Evolutionary conservation across 2,888 invertebrate genomes (phyloP), one percentile per base, ranked within the genome.

Genomic region (Caenorhabditis sp.): DNA sequence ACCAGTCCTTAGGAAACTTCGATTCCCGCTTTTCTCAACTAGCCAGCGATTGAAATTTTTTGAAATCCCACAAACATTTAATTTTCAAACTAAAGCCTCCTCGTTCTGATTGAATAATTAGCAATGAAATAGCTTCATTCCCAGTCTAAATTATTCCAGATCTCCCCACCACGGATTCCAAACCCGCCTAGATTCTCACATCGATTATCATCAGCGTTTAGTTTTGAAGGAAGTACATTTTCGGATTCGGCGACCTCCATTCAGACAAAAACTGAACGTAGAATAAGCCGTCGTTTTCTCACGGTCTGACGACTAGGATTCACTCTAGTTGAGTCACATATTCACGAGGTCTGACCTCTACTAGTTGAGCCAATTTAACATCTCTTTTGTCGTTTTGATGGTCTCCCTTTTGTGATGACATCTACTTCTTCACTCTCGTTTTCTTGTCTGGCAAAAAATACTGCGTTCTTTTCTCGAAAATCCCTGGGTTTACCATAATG

Each of bases 401-500:
- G 28, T 51, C 54, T 41, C 77, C 24, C 51, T 51, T 35, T 63
- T 31, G 47, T 49, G 31, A 35, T 66, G 66, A 35, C 49, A 64
- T 44, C 24, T 22, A 59, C 58, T 31, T 31, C 24, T 35, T 16
- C 22, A 14, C 31, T 59, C 35, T 41, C 38, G 5, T 49, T 16
- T 68, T 54, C 24, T 24, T 68, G 35, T 41, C 35, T 54, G 19
- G 31, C 14, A 47, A 72, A 72, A 61, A 63, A 61, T 51, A 58
- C 26, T 38, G 44, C 38, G 72, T 64, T 64, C 56, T 51, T 26
- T 28, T 44, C 1, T 59, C 16, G 16, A 51, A 80, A 80, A 73
- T 66, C 80, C 66, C 28, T 41, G 59, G 72, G 72, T 66, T 80
- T 80, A 80, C 61, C 68, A 49, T 44, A 64, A 80, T 66, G 64